Percentiles rank a stretch among this genome's conserved stretches.
Conservation (phyloP, 2,797 vertebrate genomes). For the Parauchenoglanis ngamensis region DNA sequence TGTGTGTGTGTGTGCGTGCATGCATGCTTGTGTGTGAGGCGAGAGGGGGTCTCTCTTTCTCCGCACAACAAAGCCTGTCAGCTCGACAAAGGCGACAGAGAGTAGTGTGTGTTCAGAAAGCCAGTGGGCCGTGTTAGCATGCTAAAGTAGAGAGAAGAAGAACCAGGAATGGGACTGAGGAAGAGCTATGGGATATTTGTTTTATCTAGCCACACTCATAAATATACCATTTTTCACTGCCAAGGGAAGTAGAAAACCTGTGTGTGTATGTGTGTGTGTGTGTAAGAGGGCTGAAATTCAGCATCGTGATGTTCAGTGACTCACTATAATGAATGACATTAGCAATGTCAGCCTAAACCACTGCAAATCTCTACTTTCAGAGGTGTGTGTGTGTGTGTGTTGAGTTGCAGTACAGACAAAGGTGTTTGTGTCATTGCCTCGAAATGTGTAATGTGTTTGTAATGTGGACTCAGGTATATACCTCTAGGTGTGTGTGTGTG, state of each 20-base stretch:
- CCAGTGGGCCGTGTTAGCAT: constrained; percentile 77
- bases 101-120: constrained; percentile 78
- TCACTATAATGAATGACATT: constrained; percentile 74
- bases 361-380: constrained; percentile 66
- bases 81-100: constrained; percentile 75
- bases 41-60: constrained; percentile 69
- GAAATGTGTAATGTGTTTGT: constrained; percentile 48
- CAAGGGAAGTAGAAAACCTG: constrained; percentile 67
- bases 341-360: constrained; percentile 58
- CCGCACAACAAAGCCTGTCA: constrained; percentile 78
- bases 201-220: constrained; percentile 70
- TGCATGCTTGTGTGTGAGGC: constrained; percentile 55
- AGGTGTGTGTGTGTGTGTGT: constrained; percentile 50
- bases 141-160: constrained; percentile 59
- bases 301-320: constrained; percentile 68
- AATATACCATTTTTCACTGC: constrained; percentile 73
- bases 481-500: neutral
- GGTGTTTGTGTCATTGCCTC: constrained; percentile 47
- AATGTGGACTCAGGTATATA: constrained; percentile 17
- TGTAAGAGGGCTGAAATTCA: constrained; percentile 45
- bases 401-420: constrained; percentile 52
- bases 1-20: constrained; percentile 57
- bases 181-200: constrained; percentile 65
- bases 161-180: constrained; percentile 19
- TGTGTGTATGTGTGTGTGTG: constrained; percentile 36